A percentile compares a stretch with the other conserved stretches of the same genome.
These are phyloP conservation scores for Gobio occitaniae DNA, from an alignment of 2,797 vertebrate genomes.

Conservation along the genomic window DNA sequence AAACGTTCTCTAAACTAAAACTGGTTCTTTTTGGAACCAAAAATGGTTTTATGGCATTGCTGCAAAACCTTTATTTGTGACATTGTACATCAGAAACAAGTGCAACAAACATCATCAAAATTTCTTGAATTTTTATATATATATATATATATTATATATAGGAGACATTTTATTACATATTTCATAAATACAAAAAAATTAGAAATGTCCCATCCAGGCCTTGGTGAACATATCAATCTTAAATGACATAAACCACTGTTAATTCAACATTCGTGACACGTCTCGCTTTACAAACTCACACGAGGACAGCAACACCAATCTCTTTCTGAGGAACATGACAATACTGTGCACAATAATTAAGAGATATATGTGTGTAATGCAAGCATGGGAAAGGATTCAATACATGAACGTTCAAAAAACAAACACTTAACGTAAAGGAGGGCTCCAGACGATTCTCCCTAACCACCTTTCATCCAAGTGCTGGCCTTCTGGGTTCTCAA, in stretches of 20 bases:
- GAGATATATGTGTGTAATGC: neutral
- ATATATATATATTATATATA: constrained; percentile 77
- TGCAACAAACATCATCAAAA: constrained; percentile 46
- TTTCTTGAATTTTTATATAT: constrained; percentile 70
- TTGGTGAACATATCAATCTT: constrained; percentile 58
- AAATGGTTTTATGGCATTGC: neutral
- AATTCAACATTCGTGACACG: constrained; percentile 58
- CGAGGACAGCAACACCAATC: neutral
- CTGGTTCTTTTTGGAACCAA: neutral
- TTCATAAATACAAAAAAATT: constrained; percentile 64
- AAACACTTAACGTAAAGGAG: too few species aligned
- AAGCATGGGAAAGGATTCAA: constrained; percentile 6
- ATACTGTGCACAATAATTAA: constrained; percentile 18
- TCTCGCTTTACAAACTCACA: neutral
- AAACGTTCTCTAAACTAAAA: neutral
- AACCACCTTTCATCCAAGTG: neutral
- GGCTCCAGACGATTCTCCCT: neutral
- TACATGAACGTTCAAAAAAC: neutral
- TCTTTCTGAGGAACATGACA: constrained; percentile 6
- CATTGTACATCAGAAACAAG: neutral
- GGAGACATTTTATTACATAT: constrained; percentile 59
- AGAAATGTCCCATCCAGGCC: constrained; percentile 49
- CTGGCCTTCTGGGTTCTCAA: too few species aligned
- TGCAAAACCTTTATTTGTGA: neutral
- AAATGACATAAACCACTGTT: constrained; percentile 72